Base-by-base conservation (phyloP, 1,140 invertebrate species). In the Drosophila kikkawai region DNA sequence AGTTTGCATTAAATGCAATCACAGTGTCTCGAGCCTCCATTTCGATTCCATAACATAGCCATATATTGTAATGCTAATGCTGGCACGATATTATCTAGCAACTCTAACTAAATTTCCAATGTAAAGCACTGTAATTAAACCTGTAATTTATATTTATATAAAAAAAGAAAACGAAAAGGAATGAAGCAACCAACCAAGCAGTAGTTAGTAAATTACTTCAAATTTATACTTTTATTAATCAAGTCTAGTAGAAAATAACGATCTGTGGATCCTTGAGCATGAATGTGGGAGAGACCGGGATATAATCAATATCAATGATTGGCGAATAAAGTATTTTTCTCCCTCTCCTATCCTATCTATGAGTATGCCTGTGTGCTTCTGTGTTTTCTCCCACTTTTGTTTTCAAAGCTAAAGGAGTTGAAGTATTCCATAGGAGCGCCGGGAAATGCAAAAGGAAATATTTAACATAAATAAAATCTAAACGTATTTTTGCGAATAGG, bases 141-240 rank as follows among this genome's bases (percentile, higher is more conserved):
- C 63, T 63, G 65, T 73, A 73, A 73, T 71, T 73, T 59, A 71
- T 73, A 73, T 73, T 73, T 73, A 73, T 73, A 73, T 22, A 71
- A 47, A 29, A 11, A n/a, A 47, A 47, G 44, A 13, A 29, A 29
- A 29, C 26, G 26, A 29, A 39, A 45, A 19, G 32, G 13, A 66
- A 68, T 51, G 60, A 68, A 50, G 65, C 34, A 71, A 74, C 63
- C 36, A 61, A 81, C 53, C 64, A 84, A 80, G 26, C 44, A 71
- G 67, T 90, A 90, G 85, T 61, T 90, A 90, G 81, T 82, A 74
- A 90, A 82, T 82, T 60, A 90, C 82, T 90, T 79, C 47, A 79
- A 85, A 90, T 84, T 88, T 90, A 64, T 79, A 88, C 63, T 61
- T 67, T 60, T 80, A 65, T 79, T 76, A 82, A 68, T 61, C 55